phyloP scores from a whole-genome alignment of 2,797 vertebrate species.

The Carcharodon carcharias region DNA sequence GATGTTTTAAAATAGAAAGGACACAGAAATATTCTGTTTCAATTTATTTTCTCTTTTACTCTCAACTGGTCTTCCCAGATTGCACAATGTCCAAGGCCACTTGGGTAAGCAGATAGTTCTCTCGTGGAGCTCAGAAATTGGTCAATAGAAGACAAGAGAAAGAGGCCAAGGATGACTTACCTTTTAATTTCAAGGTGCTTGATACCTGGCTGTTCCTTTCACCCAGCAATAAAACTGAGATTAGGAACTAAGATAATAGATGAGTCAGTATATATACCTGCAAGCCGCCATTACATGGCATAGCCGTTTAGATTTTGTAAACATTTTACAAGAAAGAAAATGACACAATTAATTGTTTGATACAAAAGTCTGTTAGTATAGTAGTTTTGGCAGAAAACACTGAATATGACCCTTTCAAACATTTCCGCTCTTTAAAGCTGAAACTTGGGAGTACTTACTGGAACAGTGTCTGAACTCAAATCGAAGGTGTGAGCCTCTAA shows the following conservation, averaged over 20 bases:
- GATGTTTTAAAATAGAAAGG: neutral
- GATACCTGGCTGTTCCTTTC: neutral
- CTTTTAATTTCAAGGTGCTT: neutral
- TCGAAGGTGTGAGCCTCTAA: constrained; percentile 93
- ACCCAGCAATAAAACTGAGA: neutral
- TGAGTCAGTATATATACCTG: neutral
- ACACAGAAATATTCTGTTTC: neutral
- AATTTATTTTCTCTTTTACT: neutral
- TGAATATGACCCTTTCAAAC: neutral
- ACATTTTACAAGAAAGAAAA: neutral
- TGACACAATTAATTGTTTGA: neutral
- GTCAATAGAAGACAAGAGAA: neutral
- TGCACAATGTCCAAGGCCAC: neutral
- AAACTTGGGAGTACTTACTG: constrained; percentile 68
- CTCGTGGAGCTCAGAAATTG: neutral
- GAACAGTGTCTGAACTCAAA: constrained; percentile 99
- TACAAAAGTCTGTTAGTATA: neutral
- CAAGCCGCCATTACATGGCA: neutral
- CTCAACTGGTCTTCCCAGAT: neutral
- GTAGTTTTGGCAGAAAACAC: neutral
- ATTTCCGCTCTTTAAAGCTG: neutral
- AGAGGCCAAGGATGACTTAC: neutral
- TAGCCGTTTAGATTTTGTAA: neutral
- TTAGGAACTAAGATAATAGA: neutral
- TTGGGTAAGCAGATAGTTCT: neutral